Evolutionary conservation across 2,113 vertebrate species (phyloP), one percentile per base, ranked within the genome.

Genomic region (Mohoua ochrocephala): DNA sequence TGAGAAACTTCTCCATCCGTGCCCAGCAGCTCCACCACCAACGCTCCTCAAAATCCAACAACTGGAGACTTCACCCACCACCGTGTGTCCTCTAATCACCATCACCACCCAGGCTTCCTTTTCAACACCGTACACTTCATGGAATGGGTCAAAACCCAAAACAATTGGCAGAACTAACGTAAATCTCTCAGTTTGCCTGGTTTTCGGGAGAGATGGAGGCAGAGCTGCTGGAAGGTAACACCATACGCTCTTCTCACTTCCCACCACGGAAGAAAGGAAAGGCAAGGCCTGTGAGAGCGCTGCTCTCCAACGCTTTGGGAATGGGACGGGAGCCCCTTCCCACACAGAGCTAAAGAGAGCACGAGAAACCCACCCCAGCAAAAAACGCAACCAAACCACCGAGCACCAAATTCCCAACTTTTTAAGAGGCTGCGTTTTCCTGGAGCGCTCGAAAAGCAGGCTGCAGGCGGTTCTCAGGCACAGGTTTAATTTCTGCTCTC

Each of bases 401-500:
- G 19, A 23, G 18, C 37, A 42, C 28, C 30, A 6, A 6, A 69
- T 14, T 13, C 6, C 35, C 79, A 41, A 0, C 42, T 60, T 83
- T 77, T 47, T 3, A 42, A 44, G 56, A 50, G 0, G 1, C 1
- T 5, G 18, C 0, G 1, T 31, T 60, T 82, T 52, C 35, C 63
- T 4, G 47, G 54, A 78, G 76, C 0, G 0, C 79, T 67, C 4
- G 0, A 31, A 76, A 73, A 23, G 20, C 47, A 44, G 76, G 68
- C 85, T 84, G 88, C 78, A 59, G 92, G 68, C 26, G 0, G 49
- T 23, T 70, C 64, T 63, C 24, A 45, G 85, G 92, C 92, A 61
- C 60, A 71, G 69, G 88, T 92, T 91, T 92, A 60, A 95, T 91
- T 96, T 61, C 86, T 95, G 93, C 83, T 87, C 80, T 10, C 45